A percentile compares a stretch with the other conserved stretches of the same genome.
Evolutionary conservation across 2,113 vertebrate species (phyloP).

Genomic region (Verasper variegatus): DNA sequence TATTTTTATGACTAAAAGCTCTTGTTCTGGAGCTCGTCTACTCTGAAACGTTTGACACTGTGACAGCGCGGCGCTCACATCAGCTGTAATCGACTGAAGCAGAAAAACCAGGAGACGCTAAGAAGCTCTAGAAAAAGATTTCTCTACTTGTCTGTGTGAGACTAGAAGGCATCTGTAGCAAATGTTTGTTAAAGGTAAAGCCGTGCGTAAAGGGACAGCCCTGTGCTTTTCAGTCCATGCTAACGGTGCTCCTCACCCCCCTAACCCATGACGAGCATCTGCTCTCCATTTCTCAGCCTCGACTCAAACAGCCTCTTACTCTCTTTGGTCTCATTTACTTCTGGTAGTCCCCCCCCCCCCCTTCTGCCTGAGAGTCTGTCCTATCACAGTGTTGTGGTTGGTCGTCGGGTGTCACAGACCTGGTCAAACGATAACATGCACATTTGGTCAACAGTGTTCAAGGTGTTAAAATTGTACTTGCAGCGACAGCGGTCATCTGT

Average conservation of each 20-base stretch:
- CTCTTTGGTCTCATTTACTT: constrained; percentile 46
- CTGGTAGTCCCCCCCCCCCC: not conserved
- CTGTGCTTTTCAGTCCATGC: constrained; percentile 37
- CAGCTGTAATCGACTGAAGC: constrained; percentile 21
- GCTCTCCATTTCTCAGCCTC: not conserved
- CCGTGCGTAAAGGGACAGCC: constrained; percentile 75
- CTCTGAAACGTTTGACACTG: constrained; percentile 6
- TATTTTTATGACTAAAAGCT: constrained; percentile 63
- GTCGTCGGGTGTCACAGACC: constrained; percentile 12
- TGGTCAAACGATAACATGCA: constrained; percentile 20
- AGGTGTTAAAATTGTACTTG: constrained; percentile 46
- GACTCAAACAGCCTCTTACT: not conserved
- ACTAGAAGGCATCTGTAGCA: constrained; percentile 72
- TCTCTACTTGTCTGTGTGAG: constrained; percentile 36
- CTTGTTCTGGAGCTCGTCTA: constrained; percentile 36
- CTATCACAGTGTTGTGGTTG: constrained; percentile 65
- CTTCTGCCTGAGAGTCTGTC: not conserved
- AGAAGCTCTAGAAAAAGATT: constrained; percentile 46
- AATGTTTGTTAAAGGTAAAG: constrained; percentile 77
- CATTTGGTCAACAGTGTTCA: constrained; percentile 2
- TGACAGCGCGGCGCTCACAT: constrained; percentile 44
- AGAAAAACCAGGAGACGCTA: constrained; percentile 9
- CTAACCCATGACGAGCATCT: not conserved
- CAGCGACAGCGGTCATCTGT: not conserved
- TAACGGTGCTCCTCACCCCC: not conserved